Evolutionary conservation across 2,888 invertebrate genomes (phyloP), one percentile per base, ranked within the genome.

Genomic region (Odontomyia ornata): DNA sequence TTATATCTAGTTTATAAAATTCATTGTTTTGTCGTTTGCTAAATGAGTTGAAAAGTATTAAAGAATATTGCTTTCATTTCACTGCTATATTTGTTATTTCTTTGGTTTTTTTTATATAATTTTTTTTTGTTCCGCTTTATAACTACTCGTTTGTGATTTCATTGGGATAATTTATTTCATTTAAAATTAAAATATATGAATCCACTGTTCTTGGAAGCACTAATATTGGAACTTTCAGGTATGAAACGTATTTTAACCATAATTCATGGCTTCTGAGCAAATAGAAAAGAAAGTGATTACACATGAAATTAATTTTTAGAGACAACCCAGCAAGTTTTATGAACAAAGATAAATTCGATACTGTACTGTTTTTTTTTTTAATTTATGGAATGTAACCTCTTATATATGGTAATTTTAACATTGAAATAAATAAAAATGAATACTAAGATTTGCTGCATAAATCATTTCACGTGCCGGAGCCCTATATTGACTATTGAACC

Each of bases 11-110:
- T 60, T 60, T 21, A 25, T 25, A 25, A 60, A 25, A 60, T 23
- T 60, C 60, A 65, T 43, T 64, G 64, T 30, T 64, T 60, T 30
- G 64, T 64, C 64, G 64, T 64, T 64, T 60, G 60, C 23, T 60
- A 60, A n/a, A 18, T 30, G 11, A 64, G 30, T 64, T 65, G 11
- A 3, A 65, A 43, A 65, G 65, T 65, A 65, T 65, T 65, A 65
- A 13, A 18, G 2, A n/a, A 62, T 36, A 27, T 65, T 65, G 36
- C 30, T 36, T 65, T 43, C 65, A 65, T 65, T 64, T 64, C 36
- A 18, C 25, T 7, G 36, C 36, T 64, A 64, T 30, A n/a, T n/a
- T 64, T 64, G 64, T 64, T 64, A 28, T 7, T 1, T 36, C 36
- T 36, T 65, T 7, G 23, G 5, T 52, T 13, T 52, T 52, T 13